These are phyloP conservation scores for Corvus moneduloides DNA, from an alignment of 2,113 vertebrate genomes.

Conservation along the genomic window DNA sequence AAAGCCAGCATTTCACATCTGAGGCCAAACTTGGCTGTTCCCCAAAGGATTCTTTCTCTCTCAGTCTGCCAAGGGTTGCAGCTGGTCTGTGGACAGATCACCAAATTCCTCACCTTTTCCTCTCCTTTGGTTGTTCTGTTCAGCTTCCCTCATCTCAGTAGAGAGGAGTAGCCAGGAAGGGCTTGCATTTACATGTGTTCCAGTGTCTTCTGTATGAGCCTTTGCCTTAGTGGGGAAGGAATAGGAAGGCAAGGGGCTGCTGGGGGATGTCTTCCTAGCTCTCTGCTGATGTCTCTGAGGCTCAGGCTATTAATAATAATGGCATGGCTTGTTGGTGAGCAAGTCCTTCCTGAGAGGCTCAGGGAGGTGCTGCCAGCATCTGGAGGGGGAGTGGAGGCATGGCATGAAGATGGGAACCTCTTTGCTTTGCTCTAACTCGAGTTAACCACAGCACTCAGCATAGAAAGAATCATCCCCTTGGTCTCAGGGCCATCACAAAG, in stretches of 20 bases:
- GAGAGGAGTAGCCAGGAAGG: background rate
- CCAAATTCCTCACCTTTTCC: background rate
- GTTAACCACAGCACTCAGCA: background rate
- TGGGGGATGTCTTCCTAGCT: background rate
- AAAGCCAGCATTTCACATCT: background rate
- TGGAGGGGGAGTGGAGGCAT: fast-evolving
- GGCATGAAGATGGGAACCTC: background rate
- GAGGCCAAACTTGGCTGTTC: background rate
- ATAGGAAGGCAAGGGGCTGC: background rate
- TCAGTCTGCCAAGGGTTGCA: background rate
- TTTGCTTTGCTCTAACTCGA: background rate
- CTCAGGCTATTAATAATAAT: background rate
- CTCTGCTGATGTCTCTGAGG: background rate
- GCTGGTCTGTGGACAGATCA: background rate
- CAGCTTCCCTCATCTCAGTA: background rate
- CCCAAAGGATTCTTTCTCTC: background rate
- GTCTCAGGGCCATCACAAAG: background rate
- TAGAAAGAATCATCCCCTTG: background rate
- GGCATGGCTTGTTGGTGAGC: background rate
- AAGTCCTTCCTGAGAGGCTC: background rate
- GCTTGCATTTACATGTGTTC: background rate
- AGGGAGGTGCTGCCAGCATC: background rate
- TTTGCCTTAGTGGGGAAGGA: background rate
- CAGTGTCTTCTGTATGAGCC: background rate
- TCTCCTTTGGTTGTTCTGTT: background rate